phyloP scores from a whole-genome alignment of 2,797 vertebrate genomes.

The Megaceryle alcyon region DNA sequence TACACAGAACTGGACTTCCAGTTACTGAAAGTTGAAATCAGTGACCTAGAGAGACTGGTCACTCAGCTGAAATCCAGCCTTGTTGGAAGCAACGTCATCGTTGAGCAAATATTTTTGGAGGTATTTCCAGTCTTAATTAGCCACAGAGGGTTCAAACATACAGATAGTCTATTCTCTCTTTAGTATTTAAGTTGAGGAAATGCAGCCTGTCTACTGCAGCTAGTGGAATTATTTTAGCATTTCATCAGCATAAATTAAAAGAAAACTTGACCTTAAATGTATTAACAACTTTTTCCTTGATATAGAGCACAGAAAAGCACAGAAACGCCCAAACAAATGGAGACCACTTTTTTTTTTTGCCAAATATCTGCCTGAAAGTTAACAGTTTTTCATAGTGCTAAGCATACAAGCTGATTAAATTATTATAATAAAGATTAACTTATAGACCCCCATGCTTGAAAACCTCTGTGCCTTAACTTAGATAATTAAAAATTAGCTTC shows the following conservation, averaged over 20 bases:
- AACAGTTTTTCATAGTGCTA: neutral
- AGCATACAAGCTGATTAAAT: neutral
- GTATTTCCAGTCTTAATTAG: constrained; percentile 68
- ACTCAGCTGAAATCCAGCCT: constrained; percentile 78
- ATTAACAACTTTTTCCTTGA: neutral
- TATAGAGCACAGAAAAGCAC: neutral
- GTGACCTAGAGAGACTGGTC: constrained; percentile 82
- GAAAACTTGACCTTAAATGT: neutral
- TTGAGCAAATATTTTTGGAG: constrained; percentile 85
- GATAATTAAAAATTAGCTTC: constrained; percentile 44
- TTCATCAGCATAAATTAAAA: constrained; percentile 34
- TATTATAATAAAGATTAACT: constrained; percentile 54
- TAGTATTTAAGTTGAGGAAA: neutral
- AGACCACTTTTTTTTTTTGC: neutral
- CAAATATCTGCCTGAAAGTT: neutral
- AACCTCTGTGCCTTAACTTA: neutral
- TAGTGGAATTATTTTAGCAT: neutral
- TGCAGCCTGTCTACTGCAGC: neutral
- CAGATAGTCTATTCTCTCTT: neutral
- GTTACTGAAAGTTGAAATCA: constrained; percentile 84
- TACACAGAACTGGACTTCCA: constrained; percentile 89
- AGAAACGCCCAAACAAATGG: neutral
- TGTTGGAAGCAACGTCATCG: constrained; percentile 66
- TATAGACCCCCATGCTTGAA: constrained; percentile 8
- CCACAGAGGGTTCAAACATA: neutral